A percentile compares a stretch with the other conserved stretches of the same genome.
Conservation (phyloP, 2,888 invertebrate genomes). For the Kryphioiulus occultus region DNA sequence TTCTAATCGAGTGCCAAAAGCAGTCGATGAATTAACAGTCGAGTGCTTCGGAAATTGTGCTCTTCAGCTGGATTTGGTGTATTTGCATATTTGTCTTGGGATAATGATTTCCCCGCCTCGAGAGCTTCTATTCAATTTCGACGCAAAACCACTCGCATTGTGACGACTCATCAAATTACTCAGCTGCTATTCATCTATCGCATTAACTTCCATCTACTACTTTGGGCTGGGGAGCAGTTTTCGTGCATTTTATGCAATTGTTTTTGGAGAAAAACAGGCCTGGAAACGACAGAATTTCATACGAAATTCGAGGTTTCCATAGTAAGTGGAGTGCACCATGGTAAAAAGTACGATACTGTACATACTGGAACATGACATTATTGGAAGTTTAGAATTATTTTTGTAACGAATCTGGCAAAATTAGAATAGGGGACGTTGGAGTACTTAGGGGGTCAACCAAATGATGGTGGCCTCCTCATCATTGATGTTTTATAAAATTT, state of each 20-base stretch:
- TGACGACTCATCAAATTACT: conserved; percentile 36
- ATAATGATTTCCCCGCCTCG: conserved; percentile 36
- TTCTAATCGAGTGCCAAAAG: conserved; percentile 38
- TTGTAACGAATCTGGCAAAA: too few species aligned
- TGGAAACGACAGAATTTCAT: not conserved
- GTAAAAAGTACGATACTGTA: too few species aligned
- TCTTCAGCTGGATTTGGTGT: conserved; percentile 36
- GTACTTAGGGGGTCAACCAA: too few species aligned
- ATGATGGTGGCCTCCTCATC: too few species aligned
- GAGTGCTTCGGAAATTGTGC: conserved; percentile 22
- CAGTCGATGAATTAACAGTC: conserved; percentile 40
- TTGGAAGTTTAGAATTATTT: too few species aligned
- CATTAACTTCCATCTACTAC: not conserved
- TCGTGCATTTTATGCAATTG: not conserved
- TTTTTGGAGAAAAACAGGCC: not conserved
- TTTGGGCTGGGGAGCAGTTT: not conserved
- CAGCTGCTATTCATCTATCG: not conserved
- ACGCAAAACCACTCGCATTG: conserved; percentile 39
- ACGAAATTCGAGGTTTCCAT: not conserved
- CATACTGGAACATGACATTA: too few species aligned
- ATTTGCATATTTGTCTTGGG: conserved; percentile 39
- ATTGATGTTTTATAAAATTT: too few species aligned
- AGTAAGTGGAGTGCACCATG: not conserved
- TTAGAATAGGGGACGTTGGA: too few species aligned
- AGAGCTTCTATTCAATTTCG: conserved; percentile 35